Base-by-base conservation (phyloP, 2,888 invertebrate species). In the Tricholauxania praeusta region DNA sequence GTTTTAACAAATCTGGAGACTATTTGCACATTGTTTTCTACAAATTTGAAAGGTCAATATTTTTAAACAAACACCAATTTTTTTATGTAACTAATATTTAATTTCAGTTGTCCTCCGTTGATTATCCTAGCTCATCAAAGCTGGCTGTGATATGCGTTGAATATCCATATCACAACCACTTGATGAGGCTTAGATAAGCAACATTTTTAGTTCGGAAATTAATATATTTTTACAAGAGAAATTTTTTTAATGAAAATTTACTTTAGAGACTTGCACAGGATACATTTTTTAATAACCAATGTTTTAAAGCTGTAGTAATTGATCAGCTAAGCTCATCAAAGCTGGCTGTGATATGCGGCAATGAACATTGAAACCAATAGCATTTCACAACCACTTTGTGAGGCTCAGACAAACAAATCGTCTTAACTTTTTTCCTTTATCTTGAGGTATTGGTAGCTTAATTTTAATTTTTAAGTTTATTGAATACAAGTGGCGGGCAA, bases 291-390 rank as follows among this genome's bases (percentile, higher is more conserved):
- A 6, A n/a, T 39, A 15, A 28, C n/a, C 22, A 17, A 39, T 28
- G 28, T 0, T 60, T 60, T 32, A 19, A 59, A 59, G 14, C 14
- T 55, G 12, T 48, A 32, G 57, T 69, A 51, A 55, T 71, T 69
- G 64, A 81, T 82, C 82, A 79, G 85, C 86, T 89, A 89, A 92
- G 93, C 93, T 93, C 93, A 93, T 96, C 96, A 96, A 96, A 95
- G 96, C 96, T 96, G 96, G 96, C 96, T 97, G 96, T 97, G 96
- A 96, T 97, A 96, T 95, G 96, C 89, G 87, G 75, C 77, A 79
- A 79, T 82, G 80, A 79, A 80, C 82, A 28, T 57, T 60, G 19
- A 47, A 68, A 84, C 84, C 83, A 78, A 74, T 79, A 83, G 86
- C 87, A 94, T 92, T 90, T 92, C 96, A 94, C 95, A 93, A 89